Evolutionary conservation across 2,888 invertebrate species (phyloP), one percentile per base, ranked within the genome.

Genomic region (Ditula angustiorana): DNA sequence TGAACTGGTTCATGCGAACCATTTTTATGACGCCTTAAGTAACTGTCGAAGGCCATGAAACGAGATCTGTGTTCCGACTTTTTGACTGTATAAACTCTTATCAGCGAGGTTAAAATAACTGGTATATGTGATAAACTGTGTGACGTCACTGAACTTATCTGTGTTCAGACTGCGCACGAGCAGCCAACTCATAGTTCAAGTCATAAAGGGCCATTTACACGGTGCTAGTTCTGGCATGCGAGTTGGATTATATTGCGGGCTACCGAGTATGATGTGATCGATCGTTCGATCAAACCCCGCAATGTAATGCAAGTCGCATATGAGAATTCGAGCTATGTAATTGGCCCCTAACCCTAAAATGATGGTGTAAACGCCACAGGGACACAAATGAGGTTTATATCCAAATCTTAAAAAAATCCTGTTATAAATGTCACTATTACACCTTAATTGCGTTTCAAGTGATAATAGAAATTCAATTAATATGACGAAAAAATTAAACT

Each of bases 361-460:
- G 2, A 19, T 1, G 37, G 16, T n/a, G 19, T 28, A 13, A 56
- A 16, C 8, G 5, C 16, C 19, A 26, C 16, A 37, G 11, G n/a
- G n/a, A n/a, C n/a, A n/a, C n/a, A n/a, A n/a, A n/a, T n/a, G n/a
- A n/a, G n/a, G n/a, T n/a, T n/a, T n/a, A n/a, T n/a, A n/a, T n/a
- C n/a, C n/a, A n/a, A n/a, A n/a, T n/a, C n/a, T n/a, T n/a, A n/a
- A n/a, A n/a, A n/a, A n/a, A n/a, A n/a, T n/a, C n/a, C n/a, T n/a
- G n/a, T n/a, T n/a, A n/a, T 33, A 35, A 49, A 10, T 37, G 21
- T 28, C 13, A 46, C 24, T 10, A 33, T 16, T 11, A 7, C 37
- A 41, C 19, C 11, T 28, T 33, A 33, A 44, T 44, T 10, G 26
- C 37, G 55, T 56, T 61, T 37, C 24, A 47, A 56, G 61, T 55